Evolutionary conservation across 2,113 vertebrate species (phyloP), one percentile per base, ranked within the genome.

Genomic region (Melanostigma gelatinosum): DNA sequence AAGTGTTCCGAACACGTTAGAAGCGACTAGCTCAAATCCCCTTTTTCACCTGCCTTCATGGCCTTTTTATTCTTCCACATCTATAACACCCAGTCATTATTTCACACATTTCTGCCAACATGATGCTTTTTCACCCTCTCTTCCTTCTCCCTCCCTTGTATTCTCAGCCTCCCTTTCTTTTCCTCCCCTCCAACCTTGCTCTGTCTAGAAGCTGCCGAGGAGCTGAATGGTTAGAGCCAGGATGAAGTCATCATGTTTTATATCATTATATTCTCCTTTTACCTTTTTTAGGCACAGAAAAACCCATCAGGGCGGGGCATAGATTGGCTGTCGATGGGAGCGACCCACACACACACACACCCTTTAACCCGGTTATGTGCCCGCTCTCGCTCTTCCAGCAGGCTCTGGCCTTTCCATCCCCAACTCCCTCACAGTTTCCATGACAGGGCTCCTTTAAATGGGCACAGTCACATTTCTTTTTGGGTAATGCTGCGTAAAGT

Each of bases 241-340:
- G 84, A 93, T 95, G 94, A 95, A 94, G 93, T 95, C 94, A 95
- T 94, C 92, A 89, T 93, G 90, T 89, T 89, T 92, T 93, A 93
- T 94, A 92, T 94, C 92, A 90, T 91, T 93, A 93, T 94, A 93
- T 92, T 93, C 92, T 94, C 87, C 89, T 92, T 94, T 92, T 93
- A 94, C 94, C 94, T 95, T 95, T 95, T 95, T 95, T 95, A 95
- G 94, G 94, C 92, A 95, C 92, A 94, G 88, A 91, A 86, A 60
- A 86, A 84, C 87, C 86, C 82, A 68, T 48, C 88, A 91, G 89
- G 92, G 92, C 92, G 91, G 93, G 90, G 89, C 86, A 85, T 18
- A 84, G 91, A 87, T 87, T 84, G 89, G 83, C 82, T 89, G 82
- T 84, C 55, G 88, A 90, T 89, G 86, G 75, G 70, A 88, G 72